Evolutionary conservation across 2,888 invertebrate species (phyloP), one percentile per base, ranked within the genome.

Genomic region (Antheraea assamensis): DNA sequence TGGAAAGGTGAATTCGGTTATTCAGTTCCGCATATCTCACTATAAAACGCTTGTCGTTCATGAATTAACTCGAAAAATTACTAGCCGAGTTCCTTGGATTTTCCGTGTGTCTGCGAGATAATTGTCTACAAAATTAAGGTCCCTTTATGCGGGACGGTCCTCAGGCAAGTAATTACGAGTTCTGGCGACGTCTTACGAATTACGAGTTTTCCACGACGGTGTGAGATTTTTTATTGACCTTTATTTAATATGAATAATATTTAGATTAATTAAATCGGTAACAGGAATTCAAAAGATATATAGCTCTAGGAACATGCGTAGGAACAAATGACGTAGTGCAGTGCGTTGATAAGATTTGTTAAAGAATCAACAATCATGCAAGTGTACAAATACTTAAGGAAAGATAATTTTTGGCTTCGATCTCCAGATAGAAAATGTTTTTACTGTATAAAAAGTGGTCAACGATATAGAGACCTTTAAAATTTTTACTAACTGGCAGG

Each of bases 101-200:
- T 81, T 79, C 76, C 77, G 78, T 78, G 79, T 78, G 80, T 80
- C 79, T 83, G 77, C 75, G 76, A 78, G 80, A 82, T 85, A 85
- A 85, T 85, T 85, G 83, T 84, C 79, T 78, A 79, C 78, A 73
- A 80, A 85, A 84, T 85, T 82, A 85, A 83, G 82, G 80, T 75
- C 79, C 78, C 81, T 85, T 84, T 81, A 83, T 77, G 76, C 75
- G 75, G 78, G 70, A 73, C 72, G 70, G 42, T 79, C 79, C 77
- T 58, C 72, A 49, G 75, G 79, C 75, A 68, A 72, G 75, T 82
- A 80, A 84, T 83, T 80, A 81, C 75, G 72, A 71, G 61, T 70
- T 58, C 73, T 58, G 27, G 61, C 27, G 24, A 61, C 61, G 61
- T 61, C 61, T 61, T 61, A 27, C 15, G 61, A 61, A 61, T 61